These are phyloP conservation scores for Montipora efflorescens DNA, from an alignment of 64 coral and sea anemone species.

Conservation along the genomic window DNA sequence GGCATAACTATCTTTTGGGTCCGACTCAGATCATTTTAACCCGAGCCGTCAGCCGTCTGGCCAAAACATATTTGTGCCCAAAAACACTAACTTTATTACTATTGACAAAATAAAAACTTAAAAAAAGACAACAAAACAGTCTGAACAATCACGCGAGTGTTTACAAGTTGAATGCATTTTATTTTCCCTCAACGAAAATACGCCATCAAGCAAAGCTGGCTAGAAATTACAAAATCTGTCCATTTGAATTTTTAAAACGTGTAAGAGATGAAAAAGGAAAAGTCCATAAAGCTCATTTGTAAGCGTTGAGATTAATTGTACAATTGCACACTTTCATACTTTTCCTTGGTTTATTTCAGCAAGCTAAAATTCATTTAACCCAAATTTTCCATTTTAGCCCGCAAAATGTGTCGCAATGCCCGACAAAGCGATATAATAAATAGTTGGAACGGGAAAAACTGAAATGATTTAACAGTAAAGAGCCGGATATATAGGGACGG, in stretches of 20 bases:
- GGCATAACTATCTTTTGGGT: slow-evolving; percentile 57
- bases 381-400: no score
- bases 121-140: neutral
- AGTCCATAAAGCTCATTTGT: neutral
- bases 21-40: slow-evolving; percentile 39
- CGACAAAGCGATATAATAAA: no score
- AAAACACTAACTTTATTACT: slow-evolving; percentile 13
- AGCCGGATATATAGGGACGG: no score
- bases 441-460: no score
- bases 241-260: neutral
- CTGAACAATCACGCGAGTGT: neutral
- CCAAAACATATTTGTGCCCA: slow-evolving; percentile 36
- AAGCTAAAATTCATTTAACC: no score
- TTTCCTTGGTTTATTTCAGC: no score
- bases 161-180: neutral
- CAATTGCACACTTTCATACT: neutral
- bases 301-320: neutral
- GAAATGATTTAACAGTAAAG: no score
- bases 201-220: neutral
- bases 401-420: no score
- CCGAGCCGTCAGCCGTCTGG: neutral
- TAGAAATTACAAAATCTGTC: neutral
- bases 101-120: neutral
- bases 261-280: neutral
- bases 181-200: neutral